Evolutionary conservation across 2,113 vertebrate genomes (phyloP), one percentile per base, ranked within the genome.

Genomic region (Osmerus mordax): DNA sequence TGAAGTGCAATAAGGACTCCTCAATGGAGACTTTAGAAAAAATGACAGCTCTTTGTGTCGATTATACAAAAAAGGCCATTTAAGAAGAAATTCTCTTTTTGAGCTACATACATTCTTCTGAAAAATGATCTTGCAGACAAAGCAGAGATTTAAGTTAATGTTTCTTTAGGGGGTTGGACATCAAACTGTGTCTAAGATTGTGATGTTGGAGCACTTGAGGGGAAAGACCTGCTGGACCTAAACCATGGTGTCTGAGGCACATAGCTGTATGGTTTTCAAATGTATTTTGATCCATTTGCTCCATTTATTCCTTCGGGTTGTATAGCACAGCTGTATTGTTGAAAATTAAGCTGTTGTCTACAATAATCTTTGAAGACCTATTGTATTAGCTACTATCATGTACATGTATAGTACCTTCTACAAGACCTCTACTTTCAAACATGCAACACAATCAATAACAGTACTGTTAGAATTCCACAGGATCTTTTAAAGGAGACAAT

Each of bases 61-160:
- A 63, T 63, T n/a, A n/a, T 15, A 36, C 28, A 25, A 64, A 64
- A 64, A 29, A 64, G 16, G 15, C 16, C 4, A 64, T 64, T 32
- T 15, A 64, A 47, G 16, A 36, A 18, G 14, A 64, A 16, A 64
- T 36, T 64, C 18, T 3, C 29, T 29, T 16, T 63, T 18, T 14
- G 15, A 64, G 13, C 3, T n/a, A 32, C 61, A 63, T 63, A 63
- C 28, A 25, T 23, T 32, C 28, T 16, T 36, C 21, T 23, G 25
- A 63, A 28, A 63, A 4, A 61, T 25, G 9, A 25, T 29, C 28
- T 29, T 28, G 25, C 61, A 32, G 62, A 64, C 7, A 29, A 29
- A 36, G 4, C 4, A 16, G n/a, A 32, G 28, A 62, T 64, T 64
- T 28, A 64, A 64, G 36, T 64, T 64, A 25, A 64, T 64, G 58